Conservation (phyloP, 2,797 vertebrate species). For the Macroramphosus scolopax region DNA sequence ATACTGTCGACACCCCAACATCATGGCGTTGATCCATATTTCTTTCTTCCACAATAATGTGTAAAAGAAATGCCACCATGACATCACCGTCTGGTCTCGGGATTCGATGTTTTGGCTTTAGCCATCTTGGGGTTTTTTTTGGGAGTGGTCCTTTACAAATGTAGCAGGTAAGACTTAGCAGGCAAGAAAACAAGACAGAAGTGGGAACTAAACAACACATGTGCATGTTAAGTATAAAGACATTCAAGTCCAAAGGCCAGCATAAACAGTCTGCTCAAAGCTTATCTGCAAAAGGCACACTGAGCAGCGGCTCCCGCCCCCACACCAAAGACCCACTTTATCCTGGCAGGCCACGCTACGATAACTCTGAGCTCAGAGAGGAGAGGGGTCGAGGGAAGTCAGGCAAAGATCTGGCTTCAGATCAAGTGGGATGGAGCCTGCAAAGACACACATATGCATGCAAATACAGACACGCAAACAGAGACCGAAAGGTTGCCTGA, state of each 20-base stretch:
- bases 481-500: neutral
- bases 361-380: slow-evolving; percentile 44
- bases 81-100: no score
- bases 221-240: no score
- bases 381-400: slow-evolving; percentile 19
- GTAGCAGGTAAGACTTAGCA: no score
- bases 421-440: slow-evolving; percentile 40
- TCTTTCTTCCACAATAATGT: no score
- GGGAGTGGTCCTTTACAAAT: no score
- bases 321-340: slow-evolving; percentile 31
- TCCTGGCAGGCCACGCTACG: slow-evolving; percentile 35
- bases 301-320: slow-evolving; percentile 16
- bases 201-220: no score
- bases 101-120: no score
- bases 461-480: neutral
- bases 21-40: no score
- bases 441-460: slow-evolving; percentile 5
- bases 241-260: neutral
- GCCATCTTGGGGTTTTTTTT: no score
- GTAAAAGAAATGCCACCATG: no score
- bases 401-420: slow-evolving; percentile 30
- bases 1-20: neutral
- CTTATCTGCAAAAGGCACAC: slow-evolving; percentile 51
- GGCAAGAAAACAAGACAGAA: no score
- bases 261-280: slow-evolving; percentile 22